phyloP scores from a whole-genome alignment of 2,888 invertebrate species.

The Glaucopsyche alexis region DNA sequence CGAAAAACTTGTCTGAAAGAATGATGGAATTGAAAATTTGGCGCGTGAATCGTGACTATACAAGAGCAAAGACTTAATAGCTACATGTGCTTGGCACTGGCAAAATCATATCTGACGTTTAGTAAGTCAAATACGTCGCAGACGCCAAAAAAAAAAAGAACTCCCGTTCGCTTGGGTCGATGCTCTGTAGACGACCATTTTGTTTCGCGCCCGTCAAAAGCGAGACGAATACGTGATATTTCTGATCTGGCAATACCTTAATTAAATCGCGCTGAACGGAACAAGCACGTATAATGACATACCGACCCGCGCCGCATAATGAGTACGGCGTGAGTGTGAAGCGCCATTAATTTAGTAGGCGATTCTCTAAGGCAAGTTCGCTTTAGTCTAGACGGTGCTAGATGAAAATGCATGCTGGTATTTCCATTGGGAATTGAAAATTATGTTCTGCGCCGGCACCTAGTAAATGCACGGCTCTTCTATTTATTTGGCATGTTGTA shows the following conservation, averaged over 20 bases:
- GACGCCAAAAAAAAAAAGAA: slow-evolving; percentile 21
- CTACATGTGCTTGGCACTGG: neutral
- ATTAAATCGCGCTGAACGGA: slow-evolving; percentile 33
- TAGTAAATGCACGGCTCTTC: neutral
- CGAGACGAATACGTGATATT: slow-evolving; percentile 17
- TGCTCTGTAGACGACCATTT: slow-evolving; percentile 13
- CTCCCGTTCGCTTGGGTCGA: neutral
- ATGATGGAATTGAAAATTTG: neutral
- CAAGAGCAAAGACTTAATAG: neutral
- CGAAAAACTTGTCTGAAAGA: neutral
- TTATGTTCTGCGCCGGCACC: slow-evolving; percentile 19
- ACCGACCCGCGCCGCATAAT: slow-evolving; percentile 32
- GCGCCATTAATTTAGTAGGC: slow-evolving; percentile 28
- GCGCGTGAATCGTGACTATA: neutral
- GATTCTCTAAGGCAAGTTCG: slow-evolving; percentile 19
- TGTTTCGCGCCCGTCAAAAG: slow-evolving; percentile 20
- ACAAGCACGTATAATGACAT: slow-evolving; percentile 36
- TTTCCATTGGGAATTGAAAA: slow-evolving; percentile 25
- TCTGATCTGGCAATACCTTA: slow-evolving; percentile 33
- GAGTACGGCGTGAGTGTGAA: slow-evolving; percentile 29
- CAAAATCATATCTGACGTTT: slow-evolving; percentile 3
- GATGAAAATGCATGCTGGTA: slow-evolving; percentile 21
- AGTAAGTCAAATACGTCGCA: slow-evolving; percentile 9
- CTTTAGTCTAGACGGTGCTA: slow-evolving; percentile 5
- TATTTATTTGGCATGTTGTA: slow-evolving; percentile 16